phyloP scores from a whole-genome alignment of 2,797 vertebrate genomes.

The Paratrypauchen microcephalus region DNA sequence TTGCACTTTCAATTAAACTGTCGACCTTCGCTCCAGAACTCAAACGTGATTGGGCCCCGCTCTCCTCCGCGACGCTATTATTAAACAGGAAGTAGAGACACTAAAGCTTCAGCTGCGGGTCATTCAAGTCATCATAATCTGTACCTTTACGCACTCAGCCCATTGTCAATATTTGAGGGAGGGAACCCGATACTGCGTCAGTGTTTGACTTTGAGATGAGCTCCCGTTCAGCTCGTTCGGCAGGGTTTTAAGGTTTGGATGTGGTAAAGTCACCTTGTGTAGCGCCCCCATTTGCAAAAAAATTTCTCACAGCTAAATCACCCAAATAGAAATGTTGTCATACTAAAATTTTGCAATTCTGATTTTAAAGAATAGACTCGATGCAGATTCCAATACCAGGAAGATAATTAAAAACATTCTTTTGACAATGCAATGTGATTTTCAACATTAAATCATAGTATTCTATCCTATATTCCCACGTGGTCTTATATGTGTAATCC shows the following conservation, averaged over 20 bases:
- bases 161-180: slow-evolving; percentile 25
- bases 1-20: slow-evolving; percentile 95
- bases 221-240: neutral
- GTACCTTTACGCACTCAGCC: too few species aligned
- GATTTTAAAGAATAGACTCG: too few species aligned
- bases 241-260: neutral
- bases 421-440: too few species aligned
- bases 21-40: slow-evolving; percentile 86
- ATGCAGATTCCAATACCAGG: too few species aligned
- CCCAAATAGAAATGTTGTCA: too few species aligned
- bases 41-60: slow-evolving; percentile 75
- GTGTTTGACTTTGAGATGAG: slow-evolving; percentile 7
- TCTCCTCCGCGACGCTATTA: slow-evolving; percentile 71
- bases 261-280: neutral
- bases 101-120: neutral
- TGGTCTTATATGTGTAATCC: too few species aligned
- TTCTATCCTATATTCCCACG: too few species aligned
- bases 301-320: neutral
- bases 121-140: too few species aligned
- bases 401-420: too few species aligned
- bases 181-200: slow-evolving; percentile 5
- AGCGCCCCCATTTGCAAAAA: too few species aligned
- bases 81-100: slow-evolving; percentile 33
- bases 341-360: too few species aligned
- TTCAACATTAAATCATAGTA: too few species aligned